These are phyloP conservation scores for Ceratitis capitata DNA, from an alignment of 1,140 invertebrate genomes.

Conservation along the genomic window DNA sequence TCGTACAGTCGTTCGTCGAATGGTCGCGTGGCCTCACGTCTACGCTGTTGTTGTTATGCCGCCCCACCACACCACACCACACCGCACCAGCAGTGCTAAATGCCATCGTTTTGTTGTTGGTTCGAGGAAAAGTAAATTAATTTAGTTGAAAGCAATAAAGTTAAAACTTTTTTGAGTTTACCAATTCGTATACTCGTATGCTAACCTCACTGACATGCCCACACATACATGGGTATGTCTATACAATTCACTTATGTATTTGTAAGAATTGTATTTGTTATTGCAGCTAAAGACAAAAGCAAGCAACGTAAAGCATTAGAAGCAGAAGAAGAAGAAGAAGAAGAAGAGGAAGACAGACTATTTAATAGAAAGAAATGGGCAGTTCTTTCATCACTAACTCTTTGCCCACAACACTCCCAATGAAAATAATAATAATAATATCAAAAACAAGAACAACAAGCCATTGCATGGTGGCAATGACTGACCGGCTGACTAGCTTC, in stretches of 20 bases:
- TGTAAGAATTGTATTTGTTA: not conserved
- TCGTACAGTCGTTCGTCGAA: too few relatives aligned
- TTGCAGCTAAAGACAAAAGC: not conserved
- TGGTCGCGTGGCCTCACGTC: not conserved
- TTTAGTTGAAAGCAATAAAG: conserved; percentile 64
- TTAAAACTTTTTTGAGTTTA: conserved; percentile 58
- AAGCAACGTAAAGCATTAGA: not conserved
- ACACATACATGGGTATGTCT: not conserved
- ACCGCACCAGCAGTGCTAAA: not conserved
- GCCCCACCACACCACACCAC: not conserved
- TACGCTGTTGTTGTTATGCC: not conserved
- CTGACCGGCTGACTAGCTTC: not conserved
- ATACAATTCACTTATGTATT: not conserved
- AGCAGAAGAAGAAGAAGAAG: not conserved
- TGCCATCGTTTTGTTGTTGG: not conserved
- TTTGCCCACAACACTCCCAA: not conserved
- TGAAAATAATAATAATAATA: not conserved
- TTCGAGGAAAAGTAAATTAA: conserved; percentile 61
- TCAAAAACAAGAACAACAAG: not conserved
- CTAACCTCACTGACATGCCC: not conserved
- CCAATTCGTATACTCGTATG: not conserved
- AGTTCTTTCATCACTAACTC: not conserved
- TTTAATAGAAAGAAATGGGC: conserved; percentile 13
- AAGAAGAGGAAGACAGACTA: not conserved
- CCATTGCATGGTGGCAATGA: not conserved